phyloP scores from a whole-genome alignment of 2,113 vertebrate genomes.

The Coregonus clupeaformis region DNA sequence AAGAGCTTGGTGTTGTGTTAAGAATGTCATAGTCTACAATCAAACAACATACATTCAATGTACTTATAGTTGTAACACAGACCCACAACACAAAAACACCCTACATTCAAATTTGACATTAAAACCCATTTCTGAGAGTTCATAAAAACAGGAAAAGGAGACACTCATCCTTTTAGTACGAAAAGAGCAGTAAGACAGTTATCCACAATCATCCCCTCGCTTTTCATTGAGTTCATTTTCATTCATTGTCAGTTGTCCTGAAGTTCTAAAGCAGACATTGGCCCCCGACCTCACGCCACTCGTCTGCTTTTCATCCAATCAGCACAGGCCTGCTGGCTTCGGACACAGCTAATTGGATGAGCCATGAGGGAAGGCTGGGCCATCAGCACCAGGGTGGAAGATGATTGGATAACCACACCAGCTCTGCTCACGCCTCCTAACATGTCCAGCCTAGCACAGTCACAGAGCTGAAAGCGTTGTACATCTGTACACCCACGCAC shows the following conservation, averaged over 20 bases:
- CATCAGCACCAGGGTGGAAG: neutral
- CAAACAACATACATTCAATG: neutral
- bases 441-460: neutral
- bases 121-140: neutral
- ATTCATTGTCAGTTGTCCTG: neutral
- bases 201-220: neutral
- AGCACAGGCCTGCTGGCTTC: neutral
- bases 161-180: neutral
- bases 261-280: neutral
- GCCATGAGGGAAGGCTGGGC: no score
- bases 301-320: neutral
- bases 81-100: no score
- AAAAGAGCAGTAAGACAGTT: neutral
- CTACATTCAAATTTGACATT: neutral
- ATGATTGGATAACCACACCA: neutral
- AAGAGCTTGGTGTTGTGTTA: neutral
- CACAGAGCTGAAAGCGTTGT: neutral
- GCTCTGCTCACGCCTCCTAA: neutral
- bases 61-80: neutral
- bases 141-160: neutral
- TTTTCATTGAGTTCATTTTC: neutral
- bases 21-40: neutral
- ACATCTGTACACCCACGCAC: neutral
- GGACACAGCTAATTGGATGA: no score
- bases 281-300: neutral